Conservation (phyloP, 2,797 vertebrate species). For the Periophthalmus magnuspinnatus region DNA sequence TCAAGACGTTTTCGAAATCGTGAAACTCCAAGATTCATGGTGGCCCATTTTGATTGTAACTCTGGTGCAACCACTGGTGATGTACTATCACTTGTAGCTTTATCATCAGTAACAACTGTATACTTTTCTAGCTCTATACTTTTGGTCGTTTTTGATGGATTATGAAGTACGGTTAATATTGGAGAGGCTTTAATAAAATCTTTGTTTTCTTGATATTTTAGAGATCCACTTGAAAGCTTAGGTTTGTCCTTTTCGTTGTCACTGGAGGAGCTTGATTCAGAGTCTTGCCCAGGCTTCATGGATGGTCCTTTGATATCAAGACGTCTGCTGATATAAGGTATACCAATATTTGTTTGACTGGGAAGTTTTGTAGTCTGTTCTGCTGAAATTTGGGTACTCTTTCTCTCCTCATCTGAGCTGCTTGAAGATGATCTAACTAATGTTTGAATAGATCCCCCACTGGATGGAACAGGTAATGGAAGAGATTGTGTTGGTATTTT, state of each 20-base stretch:
- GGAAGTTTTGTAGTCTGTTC: not conserved
- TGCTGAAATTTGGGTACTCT: not conserved
- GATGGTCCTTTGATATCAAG: conserved; percentile 47
- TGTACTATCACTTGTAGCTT: conserved; percentile 18
- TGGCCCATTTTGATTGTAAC: conserved; percentile 56
- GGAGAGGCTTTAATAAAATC: conserved; percentile 8
- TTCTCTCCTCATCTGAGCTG: conserved; percentile 9
- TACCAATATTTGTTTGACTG: not conserved
- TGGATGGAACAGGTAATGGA: not conserved
- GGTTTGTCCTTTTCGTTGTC: conserved; percentile 32
- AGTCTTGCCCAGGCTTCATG: not conserved
- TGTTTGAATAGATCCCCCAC: not conserved
- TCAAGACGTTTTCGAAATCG: conserved; percentile 60
- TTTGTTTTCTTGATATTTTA: not conserved
- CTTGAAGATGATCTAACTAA: not conserved
- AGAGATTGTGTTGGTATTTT: conserved; percentile 1
- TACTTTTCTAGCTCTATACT: conserved; percentile 56
- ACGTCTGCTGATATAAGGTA: conserved; percentile 24
- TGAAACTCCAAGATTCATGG: conserved; percentile 60
- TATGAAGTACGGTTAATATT: conserved; percentile 15
- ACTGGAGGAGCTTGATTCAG: conserved; percentile 39
- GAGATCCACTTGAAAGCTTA: conserved; percentile 14
- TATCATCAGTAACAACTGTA: conserved; percentile 33
- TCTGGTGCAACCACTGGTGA: conserved; percentile 45
- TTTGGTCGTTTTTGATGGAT: conserved; percentile 25